Evolutionary conservation across 2,797 vertebrate species (phyloP), one percentile per base, ranked within the genome.

Genomic region (Pseudochirops corinnae): DNA sequence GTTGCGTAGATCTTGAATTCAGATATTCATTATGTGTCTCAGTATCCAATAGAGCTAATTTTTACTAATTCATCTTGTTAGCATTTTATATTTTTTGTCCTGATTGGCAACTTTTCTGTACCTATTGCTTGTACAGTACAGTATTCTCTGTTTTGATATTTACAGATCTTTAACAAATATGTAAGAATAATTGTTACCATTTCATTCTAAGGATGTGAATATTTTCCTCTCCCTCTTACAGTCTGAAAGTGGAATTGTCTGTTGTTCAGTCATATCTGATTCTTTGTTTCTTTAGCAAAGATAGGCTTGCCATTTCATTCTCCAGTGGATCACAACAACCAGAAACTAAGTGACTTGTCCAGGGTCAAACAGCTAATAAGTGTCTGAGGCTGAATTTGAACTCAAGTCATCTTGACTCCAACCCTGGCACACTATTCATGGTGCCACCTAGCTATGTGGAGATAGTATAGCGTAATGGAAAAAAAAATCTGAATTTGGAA

Each of bases 61-160:
- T 58, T 46, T 18, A 82, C n/a, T 46, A 82, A 46, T 82, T 82
- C 2, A 39, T 82, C 39, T 39, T 39, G 21, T 82, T 39, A 74
- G n/a, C n/a, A 82, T 24, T 82, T 46, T 46, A 46, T 46, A 82
- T 57, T 46, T 39, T 74, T 82, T 82, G n/a, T 39, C 67, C 67
- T 46, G 67, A 82, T 26, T 24, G 67, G 21, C 18, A 46, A 46
- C 7, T 82, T 82, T 24, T 82, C 67, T 82, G 18, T 39, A 24
- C 21, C 21, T 82, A 21, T 46, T 24, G 2, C 67, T 82, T 39
- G 9, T 46, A 46, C 0, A 1, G 46, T 0, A 6, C 53, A 6
- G 31, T 3, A 0, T 0, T 1, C 2, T 13, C n/a, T 0, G 56
- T 28, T 39, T 12, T 11, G n/a, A 29, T 82, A 82, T 46, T 39